Percentiles rank a stretch among this genome's conserved stretches.
Evolutionary conservation across 1,140 invertebrate species (phyloP).

Genomic region (Propsilocerus akamusi): DNA sequence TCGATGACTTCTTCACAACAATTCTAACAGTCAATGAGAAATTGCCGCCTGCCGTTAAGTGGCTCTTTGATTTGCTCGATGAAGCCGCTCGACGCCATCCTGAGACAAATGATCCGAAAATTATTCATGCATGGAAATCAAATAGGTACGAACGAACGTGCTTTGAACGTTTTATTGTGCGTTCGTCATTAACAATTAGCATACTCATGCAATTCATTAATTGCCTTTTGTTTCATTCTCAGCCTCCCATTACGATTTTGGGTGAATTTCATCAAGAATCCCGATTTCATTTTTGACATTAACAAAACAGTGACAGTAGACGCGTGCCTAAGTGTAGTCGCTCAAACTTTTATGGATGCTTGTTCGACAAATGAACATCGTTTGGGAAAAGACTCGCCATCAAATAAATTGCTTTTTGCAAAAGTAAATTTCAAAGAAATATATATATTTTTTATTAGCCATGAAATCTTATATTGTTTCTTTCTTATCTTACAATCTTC

Average conservation of each 20-base stretch:
- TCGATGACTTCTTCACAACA: constrained; percentile 84
- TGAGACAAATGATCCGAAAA: constrained; percentile 66
- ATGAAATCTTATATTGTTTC: constrained; percentile 2
- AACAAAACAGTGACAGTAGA: constrained; percentile 84
- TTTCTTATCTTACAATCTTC: constrained; percentile 8
- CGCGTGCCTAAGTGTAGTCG: constrained; percentile 83
- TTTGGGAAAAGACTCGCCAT: constrained; percentile 84
- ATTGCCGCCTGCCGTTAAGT: constrained; percentile 84
- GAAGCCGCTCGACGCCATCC: constrained; percentile 70
- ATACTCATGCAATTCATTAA: background rate
- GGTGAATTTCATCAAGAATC: constrained; percentile 95
- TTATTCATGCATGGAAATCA: constrained; percentile 91
- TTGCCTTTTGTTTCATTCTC: constrained; percentile 13
- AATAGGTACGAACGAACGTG: constrained; percentile 40
- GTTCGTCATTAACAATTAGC: no score
- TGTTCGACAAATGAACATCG: constrained; percentile 78
- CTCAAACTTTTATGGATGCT: constrained; percentile 92
- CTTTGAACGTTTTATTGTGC: no score
- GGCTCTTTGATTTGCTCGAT: constrained; percentile 88
- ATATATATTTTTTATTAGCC: background rate
- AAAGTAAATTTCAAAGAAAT: constrained; percentile 32
- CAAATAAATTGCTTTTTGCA: constrained; percentile 85
- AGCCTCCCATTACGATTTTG: constrained; percentile 86
- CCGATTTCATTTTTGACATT: constrained; percentile 92
- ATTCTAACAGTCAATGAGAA: constrained; percentile 76